Evolutionary conservation across 2,113 vertebrate species (phyloP), one percentile per base, ranked within the genome.

Genomic region (Paramisgurnus dabryanus): DNA sequence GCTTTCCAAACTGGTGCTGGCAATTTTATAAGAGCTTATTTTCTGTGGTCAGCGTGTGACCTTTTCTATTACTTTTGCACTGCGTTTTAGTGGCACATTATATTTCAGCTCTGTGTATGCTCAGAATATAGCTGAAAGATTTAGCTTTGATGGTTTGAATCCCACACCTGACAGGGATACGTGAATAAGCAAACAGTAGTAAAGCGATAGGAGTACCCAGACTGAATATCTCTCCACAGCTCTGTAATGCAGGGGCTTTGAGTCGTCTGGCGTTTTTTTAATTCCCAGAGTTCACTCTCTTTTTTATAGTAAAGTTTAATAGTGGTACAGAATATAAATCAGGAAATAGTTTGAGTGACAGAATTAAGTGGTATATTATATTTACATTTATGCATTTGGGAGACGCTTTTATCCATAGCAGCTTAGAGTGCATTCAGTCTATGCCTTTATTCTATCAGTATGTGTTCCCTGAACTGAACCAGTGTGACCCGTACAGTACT

Each of bases 121-220:
- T 45, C 9, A 57, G 50, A 41, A 72, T 57, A 72, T 7, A 57
- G 9, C 50, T 11, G 55, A 60, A 73, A 69, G 67, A 69, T 50
- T 73, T 43, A 43, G n/a, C 17, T 43, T 73, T 73, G 55, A 73
- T 73, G 53, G 39, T 43, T 45, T 73, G 40, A 73, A 60, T 73
- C 40, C 55, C 70, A 43, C 39, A 13, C 5, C 70, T 45, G 70
- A 73, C 39, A 13, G 53, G 39, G 17, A 43, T n/a, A 18, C 70
- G 45, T 60, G n/a, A 60, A 60, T 73, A 40, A 73, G 11, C 17
- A 58, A 72, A 43, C 39, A 72, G 34, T 0, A 9, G 3, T 71
- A 71, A 5, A 39, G 49, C 68, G 40, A 17, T 73, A 5, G 9
- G 50, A n/a, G 50, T 60, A 12, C 71, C 43, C 22, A n/a, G 55